Percentiles rank a stretch among this genome's conserved stretches.
Evolutionary conservation across 2,113 vertebrate species (phyloP).

Genomic region (Nerophis lumbriciformis): DNA sequence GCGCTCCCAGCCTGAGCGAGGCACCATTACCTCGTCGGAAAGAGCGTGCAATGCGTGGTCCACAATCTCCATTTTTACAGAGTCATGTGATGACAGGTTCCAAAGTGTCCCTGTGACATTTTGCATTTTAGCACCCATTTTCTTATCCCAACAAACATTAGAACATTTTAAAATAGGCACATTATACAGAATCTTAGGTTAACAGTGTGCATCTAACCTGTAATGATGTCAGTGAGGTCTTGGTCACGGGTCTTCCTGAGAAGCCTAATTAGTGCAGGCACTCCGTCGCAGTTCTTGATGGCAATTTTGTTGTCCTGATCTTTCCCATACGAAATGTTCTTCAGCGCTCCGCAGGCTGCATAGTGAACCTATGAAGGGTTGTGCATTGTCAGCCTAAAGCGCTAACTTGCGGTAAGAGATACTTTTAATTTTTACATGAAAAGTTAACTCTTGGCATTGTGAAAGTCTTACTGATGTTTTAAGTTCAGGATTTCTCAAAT

Average conservation of each 20-base stretch:
- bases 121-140: not conserved
- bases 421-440: no score
- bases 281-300: slow-evolving; percentile 95
- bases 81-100: slow-evolving; percentile 95
- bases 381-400: no score
- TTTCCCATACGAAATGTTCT: slow-evolving; percentile 92
- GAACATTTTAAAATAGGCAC: not conserved
- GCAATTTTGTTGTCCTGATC: slow-evolving; percentile 94
- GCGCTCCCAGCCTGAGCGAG: slow-evolving; percentile 87
- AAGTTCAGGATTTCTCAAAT: no score
- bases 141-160: not conserved
- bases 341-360: slow-evolving; percentile 89
- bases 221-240: slow-evolving; percentile 90
- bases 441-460: no score
- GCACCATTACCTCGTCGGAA: slow-evolving; percentile 88
- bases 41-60: slow-evolving; percentile 88
- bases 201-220: slow-evolving; percentile 69
- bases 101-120: slow-evolving; percentile 83
- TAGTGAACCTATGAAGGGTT: slow-evolving; percentile 68
- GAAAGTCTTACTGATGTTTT: no score
- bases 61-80: slow-evolving; percentile 97
- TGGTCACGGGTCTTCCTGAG: slow-evolving; percentile 85
- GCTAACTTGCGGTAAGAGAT: no score
- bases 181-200: not conserved
- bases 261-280: slow-evolving; percentile 83